These are phyloP conservation scores for Papilio xuthus DNA, from an alignment of 1,140 invertebrate species.

Conservation along the genomic window DNA sequence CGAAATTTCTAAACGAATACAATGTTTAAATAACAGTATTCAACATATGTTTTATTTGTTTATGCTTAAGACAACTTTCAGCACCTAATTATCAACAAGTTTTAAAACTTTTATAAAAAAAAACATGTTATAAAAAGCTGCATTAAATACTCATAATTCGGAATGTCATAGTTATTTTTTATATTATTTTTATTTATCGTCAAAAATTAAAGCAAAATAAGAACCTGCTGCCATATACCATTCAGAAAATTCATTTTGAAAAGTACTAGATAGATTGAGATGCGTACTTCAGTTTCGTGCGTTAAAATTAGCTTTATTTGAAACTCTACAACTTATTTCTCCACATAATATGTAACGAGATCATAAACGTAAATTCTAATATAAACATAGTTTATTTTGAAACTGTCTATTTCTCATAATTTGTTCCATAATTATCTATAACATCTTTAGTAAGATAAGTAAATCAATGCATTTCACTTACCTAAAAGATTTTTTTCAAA, in stretches of 20 bases:
- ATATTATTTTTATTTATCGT: no score
- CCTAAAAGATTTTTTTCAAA: neutral
- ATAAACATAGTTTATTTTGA: slow-evolving; percentile 1
- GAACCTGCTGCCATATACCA: no score
- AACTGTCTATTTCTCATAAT: neutral
- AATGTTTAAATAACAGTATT: neutral
- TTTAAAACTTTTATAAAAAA: neutral
- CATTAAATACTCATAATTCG: neutral
- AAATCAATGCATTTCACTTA: neutral
- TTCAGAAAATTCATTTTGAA: neutral
- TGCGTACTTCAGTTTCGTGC: neutral
- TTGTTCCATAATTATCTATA: neutral
- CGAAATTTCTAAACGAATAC: neutral
- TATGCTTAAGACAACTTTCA: neutral
- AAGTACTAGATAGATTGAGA: neutral
- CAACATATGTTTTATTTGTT: neutral
- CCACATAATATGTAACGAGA: slow-evolving; percentile 34
- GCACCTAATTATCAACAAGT: slow-evolving; percentile 20
- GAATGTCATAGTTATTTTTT: slow-evolving; percentile 2
- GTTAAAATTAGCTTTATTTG: slow-evolving; percentile 1
- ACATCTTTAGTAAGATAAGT: neutral
- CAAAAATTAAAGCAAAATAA: neutral
- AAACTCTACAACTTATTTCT: slow-evolving; percentile 4
- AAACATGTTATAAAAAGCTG: slow-evolving; percentile 6
- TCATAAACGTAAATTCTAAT: slow-evolving; percentile 35